phyloP scores from a whole-genome alignment of 2,113 vertebrate genomes.

The Sphaerodactylus townsendi region DNA sequence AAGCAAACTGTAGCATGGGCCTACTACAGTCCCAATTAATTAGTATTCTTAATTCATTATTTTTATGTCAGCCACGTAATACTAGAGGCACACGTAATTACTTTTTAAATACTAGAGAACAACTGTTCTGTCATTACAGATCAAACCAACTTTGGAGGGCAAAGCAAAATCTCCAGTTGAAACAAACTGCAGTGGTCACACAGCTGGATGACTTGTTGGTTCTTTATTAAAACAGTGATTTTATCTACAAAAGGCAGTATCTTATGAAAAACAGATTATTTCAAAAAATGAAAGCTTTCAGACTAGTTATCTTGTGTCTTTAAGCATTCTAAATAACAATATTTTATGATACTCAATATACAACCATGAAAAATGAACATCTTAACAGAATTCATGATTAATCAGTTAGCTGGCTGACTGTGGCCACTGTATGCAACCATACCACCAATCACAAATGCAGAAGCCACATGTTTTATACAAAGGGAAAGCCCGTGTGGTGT shows the following conservation, averaged over 20 bases:
- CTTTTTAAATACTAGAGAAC: not conserved
- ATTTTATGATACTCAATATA: not conserved
- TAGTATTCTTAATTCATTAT: not conserved
- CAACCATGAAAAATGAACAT: not conserved
- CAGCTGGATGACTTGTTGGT: not conserved
- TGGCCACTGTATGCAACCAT: no score
- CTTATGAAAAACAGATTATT: not conserved
- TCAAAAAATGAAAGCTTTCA: not conserved
- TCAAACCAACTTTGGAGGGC: not conserved
- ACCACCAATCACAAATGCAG: not conserved
- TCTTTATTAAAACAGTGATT: conserved; percentile 5
- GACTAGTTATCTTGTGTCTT: not conserved
- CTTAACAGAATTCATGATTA: not conserved
- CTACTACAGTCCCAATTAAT: not conserved
- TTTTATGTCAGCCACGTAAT: not conserved
- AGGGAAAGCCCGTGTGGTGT: no score
- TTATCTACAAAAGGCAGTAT: not conserved
- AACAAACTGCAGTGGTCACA: conserved; percentile 1
- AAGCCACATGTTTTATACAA: no score
- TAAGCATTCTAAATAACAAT: not conserved
- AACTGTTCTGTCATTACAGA: not conserved
- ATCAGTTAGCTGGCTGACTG: not conserved
- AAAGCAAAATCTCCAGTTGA: conserved; percentile 5
- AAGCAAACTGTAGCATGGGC: not conserved
- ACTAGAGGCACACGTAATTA: not conserved